Conservation (phyloP, 2,888 invertebrate species). For the Oscheius onirici region DNA sequence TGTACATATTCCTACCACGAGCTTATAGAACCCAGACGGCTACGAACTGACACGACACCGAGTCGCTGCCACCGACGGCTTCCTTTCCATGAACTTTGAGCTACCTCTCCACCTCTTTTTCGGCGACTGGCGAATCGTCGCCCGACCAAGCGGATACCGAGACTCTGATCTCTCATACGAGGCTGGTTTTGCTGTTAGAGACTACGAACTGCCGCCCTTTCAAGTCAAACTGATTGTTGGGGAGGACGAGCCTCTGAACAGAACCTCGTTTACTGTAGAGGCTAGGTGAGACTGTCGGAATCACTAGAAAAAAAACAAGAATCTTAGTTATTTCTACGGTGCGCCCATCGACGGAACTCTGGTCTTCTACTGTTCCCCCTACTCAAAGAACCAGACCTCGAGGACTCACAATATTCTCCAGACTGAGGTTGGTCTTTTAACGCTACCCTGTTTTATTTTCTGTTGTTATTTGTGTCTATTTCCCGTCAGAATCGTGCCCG, state of each 20-base stretch:
- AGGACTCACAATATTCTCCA: conserved; percentile 10
- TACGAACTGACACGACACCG: conserved; percentile 44
- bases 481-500: conserved; percentile 11
- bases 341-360: conserved; percentile 34
- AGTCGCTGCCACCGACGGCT: conserved; percentile 31
- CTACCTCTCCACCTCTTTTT: conserved; percentile 59
- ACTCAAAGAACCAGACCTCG: conserved; percentile 12
- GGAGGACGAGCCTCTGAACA: conserved; percentile 17
- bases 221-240: conserved; percentile 30
- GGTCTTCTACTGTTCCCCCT: conserved; percentile 18
- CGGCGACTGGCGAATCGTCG: conserved; percentile 58
- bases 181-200: conserved; percentile 41
- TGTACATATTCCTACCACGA: not conserved
- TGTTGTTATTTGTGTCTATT: conserved; percentile 1
- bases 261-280: conserved; percentile 6
- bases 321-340: conserved; percentile 34
- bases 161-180: conserved; percentile 38
- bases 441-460: not conserved
- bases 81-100: conserved; percentile 43
- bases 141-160: conserved; percentile 37
- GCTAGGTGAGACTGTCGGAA: conserved; percentile 15
- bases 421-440: conserved; percentile 4
- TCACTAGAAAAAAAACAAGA: too few species aligned
- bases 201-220: conserved; percentile 49
- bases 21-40: conserved; percentile 52